These are phyloP conservation scores for Argyresthia goedartella DNA, from an alignment of 2,888 invertebrate species.

Conservation along the genomic window DNA sequence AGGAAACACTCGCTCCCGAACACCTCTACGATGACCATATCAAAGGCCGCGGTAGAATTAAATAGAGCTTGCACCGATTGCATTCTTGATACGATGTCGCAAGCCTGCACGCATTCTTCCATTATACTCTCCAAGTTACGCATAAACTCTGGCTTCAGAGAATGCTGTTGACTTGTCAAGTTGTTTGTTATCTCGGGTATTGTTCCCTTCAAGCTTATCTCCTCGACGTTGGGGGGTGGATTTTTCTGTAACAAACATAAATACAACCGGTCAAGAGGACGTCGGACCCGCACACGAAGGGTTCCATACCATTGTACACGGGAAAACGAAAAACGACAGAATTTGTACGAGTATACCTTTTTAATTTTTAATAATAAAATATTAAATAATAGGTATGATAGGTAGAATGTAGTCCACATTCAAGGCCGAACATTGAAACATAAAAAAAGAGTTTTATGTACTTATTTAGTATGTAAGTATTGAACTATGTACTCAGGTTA, in stretches of 20 bases:
- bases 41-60: constrained; percentile 42
- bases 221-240: constrained; percentile 44
- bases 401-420: too few relatives aligned
- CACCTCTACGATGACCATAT: constrained; percentile 58
- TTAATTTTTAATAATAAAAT: too few relatives aligned
- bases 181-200: constrained; percentile 58
- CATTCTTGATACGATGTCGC: constrained; percentile 47
- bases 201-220: constrained; percentile 60
- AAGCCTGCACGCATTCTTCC: constrained; percentile 55
- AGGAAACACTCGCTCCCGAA: constrained; percentile 72
- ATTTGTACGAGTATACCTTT: too few relatives aligned
- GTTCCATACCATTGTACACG: too few relatives aligned
- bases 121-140: constrained; percentile 55
- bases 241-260: constrained; percentile 44
- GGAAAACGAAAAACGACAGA: too few relatives aligned
- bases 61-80: constrained; percentile 45
- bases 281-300: too few relatives aligned
- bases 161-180: constrained; percentile 38
- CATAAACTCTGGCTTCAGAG: constrained; percentile 46
- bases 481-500: too few relatives aligned
- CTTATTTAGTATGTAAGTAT: too few relatives aligned
- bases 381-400: too few relatives aligned
- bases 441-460: too few relatives aligned
- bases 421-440: too few relatives aligned
- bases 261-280: too few relatives aligned